Evolutionary conservation across 2,113 vertebrate genomes (phyloP).

Genomic region (Datnioides undecimradiatus): DNA sequence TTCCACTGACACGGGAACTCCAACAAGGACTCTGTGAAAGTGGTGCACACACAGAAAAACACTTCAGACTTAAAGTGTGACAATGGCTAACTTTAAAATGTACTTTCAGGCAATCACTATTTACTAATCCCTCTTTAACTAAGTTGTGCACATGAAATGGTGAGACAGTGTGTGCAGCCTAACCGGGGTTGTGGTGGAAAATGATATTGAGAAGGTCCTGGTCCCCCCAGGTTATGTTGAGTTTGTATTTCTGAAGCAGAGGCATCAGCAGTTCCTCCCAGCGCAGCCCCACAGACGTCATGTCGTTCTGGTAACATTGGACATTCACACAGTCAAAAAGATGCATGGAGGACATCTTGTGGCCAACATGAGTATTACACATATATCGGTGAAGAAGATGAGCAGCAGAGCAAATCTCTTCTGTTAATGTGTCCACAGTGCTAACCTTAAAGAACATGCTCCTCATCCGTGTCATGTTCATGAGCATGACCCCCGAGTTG

Average conservation of each 20-base stretch:
- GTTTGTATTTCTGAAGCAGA: conserved; percentile 93
- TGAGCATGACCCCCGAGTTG: conserved; percentile 97
- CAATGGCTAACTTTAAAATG: no score
- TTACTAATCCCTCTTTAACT: not conserved
- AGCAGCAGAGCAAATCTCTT: not conserved
- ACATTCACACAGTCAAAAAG: conserved; percentile 8
- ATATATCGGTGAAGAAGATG: not conserved
- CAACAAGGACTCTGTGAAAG: conserved; percentile 87
- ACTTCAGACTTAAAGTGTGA: not conserved
- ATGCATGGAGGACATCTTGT: conserved; percentile 58
- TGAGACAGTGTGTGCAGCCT: conserved; percentile 23
- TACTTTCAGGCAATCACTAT: not conserved
- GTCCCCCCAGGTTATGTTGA: conserved; percentile 98
- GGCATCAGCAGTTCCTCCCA: conserved; percentile 96
- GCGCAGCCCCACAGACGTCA: conserved; percentile 88
- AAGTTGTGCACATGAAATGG: no score
- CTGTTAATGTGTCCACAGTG: not conserved
- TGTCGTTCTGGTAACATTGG: conserved; percentile 89
- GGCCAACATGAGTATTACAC: conserved; percentile 39
- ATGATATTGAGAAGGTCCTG: conserved; percentile 96
- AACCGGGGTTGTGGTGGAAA: conserved; percentile 95
- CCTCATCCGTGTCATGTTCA: conserved; percentile 96
- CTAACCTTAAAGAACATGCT: conserved; percentile 91
- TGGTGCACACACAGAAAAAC: not conserved
- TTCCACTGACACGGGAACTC: conserved; percentile 95